phyloP scores from a whole-genome alignment of 1,140 invertebrate species.

The Drosophila hydei region DNA sequence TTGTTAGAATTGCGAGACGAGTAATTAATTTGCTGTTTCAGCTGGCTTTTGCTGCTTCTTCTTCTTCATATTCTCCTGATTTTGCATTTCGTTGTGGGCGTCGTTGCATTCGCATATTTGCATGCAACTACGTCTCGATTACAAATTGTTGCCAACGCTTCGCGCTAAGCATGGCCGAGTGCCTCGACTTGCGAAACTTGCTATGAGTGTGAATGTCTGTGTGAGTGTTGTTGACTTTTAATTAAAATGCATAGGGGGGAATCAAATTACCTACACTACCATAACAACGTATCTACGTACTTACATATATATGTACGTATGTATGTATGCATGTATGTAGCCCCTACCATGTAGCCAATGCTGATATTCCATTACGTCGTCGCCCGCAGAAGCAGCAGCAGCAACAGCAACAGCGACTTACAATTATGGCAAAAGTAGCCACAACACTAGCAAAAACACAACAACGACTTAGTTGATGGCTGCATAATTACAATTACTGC shows the following conservation, averaged over 20 bases:
- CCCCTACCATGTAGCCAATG: conserved; percentile 29
- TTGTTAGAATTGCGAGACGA: conserved; percentile 27
- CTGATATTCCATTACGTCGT: conserved; percentile 42
- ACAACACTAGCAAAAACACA: conserved; percentile 30
- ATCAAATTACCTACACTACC: conserved; percentile 70
- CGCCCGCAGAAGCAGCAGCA: conserved; percentile 45
- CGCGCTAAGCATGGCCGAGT: conserved; percentile 17
- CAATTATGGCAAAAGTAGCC: conserved; percentile 63
- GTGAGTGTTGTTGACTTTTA: conserved; percentile 75
- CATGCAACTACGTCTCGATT: conserved; percentile 56
- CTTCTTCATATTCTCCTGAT: conserved; percentile 21
- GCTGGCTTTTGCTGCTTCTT: conserved; percentile 29
- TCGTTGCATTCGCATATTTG: conserved; percentile 57
- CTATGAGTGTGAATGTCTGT: conserved; percentile 2
- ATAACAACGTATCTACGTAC: conserved; percentile 17
- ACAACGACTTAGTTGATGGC: conserved; percentile 55
- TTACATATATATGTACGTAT: neutral
- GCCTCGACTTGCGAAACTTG: conserved; percentile 20
- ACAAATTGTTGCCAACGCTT: conserved; percentile 49
- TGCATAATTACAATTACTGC: conserved; percentile 73
- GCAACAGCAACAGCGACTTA: conserved; percentile 50
- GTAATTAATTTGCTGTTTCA: conserved; percentile 53
- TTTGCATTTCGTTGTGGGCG: conserved; percentile 42
- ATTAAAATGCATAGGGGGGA: conserved; percentile 80
- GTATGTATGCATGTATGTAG: conserved; percentile 7